Base-by-base conservation (phyloP, 2,113 vertebrate species). In the Cavia porcellus region DNA sequence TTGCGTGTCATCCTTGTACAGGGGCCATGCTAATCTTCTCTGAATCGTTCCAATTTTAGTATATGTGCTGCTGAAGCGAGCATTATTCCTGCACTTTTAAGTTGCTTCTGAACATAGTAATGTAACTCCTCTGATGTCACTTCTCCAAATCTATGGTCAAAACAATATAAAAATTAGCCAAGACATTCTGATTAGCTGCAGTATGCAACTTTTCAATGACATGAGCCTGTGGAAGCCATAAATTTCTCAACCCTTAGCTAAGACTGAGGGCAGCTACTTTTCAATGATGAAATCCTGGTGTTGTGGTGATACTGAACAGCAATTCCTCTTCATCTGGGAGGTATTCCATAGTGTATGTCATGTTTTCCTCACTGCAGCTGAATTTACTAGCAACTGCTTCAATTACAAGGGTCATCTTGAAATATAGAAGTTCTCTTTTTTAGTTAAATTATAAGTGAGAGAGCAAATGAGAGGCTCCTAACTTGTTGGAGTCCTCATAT, bases 101-200 rank as follows among this genome's bases (percentile, higher is more conserved):
- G 99, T 98, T 99, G 98, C 97, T 99, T 99, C 97, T 99, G 98
- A 83, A 99, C 98, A 97, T 99, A 99, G 50, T 99, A 98, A 79
- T 99, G 99, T 96, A 99, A 98, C 99, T 99, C 98, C 22, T 99
- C 99, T 66, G 99, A 91, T 72, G 99, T 98, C 92, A 99, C 98
- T 92, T 99, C 99, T 96, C 99, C 99, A 90, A 99, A 89, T 98
- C 98, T 98, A 97, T 99, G 99, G 92, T 99, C 98, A 64, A 99
- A 99, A 98, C 99, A 99, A 97, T 99, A 99, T 59, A 99, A 20
- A 99, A 99, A 98, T 99, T 99, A 94, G 98, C 98, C 92, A 99
- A 98, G 81, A 99, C 97, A 47, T 99, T 99, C 97, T 99, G 99
- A 88, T 99, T 99, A 92, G 99, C 99, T 38, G 98, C 99, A 94